These are phyloP conservation scores for Nyctibius grandis DNA, from an alignment of 2,797 vertebrate species.

Conservation along the genomic window DNA sequence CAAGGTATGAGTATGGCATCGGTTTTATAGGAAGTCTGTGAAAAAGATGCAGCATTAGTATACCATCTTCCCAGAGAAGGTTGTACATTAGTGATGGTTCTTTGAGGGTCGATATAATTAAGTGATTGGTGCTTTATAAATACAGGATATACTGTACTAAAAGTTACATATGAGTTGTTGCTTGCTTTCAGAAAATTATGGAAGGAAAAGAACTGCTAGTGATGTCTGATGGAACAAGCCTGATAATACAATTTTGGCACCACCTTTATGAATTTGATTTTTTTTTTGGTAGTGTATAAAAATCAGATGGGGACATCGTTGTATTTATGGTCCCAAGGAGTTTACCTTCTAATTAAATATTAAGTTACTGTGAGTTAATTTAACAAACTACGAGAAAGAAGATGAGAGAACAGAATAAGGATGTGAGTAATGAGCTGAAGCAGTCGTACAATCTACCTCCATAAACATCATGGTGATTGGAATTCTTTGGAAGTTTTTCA, in stretches of 20 bases:
- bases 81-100: not conserved
- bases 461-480: not conserved
- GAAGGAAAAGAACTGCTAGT: not conserved
- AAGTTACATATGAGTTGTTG: not conserved
- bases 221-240: not conserved
- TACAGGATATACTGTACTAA: not conserved
- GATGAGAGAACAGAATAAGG: not conserved
- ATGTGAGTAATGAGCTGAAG: not conserved
- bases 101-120: not conserved
- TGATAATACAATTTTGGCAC: not conserved
- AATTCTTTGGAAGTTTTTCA: conserved; percentile 40
- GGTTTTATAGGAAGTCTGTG: not conserved
- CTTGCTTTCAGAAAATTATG: not conserved
- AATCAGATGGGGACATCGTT: not conserved
- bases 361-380: not conserved
- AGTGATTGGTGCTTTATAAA: not conserved
- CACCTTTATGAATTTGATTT: not conserved
- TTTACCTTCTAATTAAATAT: conserved; percentile 11
- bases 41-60: not conserved
- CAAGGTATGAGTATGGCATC: not conserved
- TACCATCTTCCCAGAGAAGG: not conserved
- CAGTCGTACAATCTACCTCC: not conserved
- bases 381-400: not conserved
- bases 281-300: not conserved
- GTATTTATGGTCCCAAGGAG: not conserved